Evolutionary conservation across 2,113 vertebrate species (phyloP).

Genomic region (Neotoma lepida): DNA sequence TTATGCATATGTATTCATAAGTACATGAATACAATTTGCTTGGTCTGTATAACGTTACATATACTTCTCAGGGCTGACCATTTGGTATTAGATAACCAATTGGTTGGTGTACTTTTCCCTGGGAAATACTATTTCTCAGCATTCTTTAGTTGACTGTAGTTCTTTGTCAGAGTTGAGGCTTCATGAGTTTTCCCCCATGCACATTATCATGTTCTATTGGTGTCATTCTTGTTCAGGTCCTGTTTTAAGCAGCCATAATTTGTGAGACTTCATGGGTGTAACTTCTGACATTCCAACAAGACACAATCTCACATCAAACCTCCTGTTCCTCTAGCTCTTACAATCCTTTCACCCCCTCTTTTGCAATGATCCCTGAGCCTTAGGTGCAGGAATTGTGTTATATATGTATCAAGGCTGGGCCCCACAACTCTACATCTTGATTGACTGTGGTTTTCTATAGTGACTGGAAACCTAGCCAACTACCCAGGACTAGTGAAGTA

Average conservation of each 20-base stretch:
- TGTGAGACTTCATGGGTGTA: background rate
- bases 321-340: background rate
- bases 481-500: background rate
- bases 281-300: background rate
- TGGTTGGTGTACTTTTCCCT: no score
- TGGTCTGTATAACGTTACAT: background rate
- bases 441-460: background rate
- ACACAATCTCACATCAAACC: background rate
- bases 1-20: background rate
- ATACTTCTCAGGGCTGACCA: background rate
- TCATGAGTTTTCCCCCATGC: no score
- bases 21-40: background rate
- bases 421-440: background rate
- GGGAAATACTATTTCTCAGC: no score
- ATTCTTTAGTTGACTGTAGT: no score
- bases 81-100: no score
- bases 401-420: background rate
- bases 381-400: background rate
- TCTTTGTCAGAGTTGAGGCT: no score
- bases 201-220: background rate
- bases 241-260: background rate
- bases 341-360: background rate
- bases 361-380: background rate
- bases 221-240: no score
- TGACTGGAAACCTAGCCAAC: background rate